Evolutionary conservation across 2,797 vertebrate genomes (phyloP), one percentile per base, ranked within the genome.

Genomic region (Lemur catta): DNA sequence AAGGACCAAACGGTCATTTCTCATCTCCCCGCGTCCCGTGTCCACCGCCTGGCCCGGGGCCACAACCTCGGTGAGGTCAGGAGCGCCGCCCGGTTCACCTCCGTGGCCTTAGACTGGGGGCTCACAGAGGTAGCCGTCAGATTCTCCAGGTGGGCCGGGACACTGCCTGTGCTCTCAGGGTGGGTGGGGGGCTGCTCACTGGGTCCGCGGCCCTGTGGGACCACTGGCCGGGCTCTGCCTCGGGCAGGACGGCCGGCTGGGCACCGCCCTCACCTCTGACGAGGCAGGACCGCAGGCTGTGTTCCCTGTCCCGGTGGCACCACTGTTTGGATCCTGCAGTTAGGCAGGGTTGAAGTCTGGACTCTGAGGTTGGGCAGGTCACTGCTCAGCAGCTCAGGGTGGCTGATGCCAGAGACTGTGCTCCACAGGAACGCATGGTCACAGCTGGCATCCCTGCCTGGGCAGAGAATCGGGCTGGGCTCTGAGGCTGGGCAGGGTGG

Each of bases 131-230:
- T 38, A 35, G 43, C 41, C 6, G 1, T 61, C 18, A 3, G 38
- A 30, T 15, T 41, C 24, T 35, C 24, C 8, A 5, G 0, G 0
- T 85, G 35, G 15, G 7, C 33, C 4, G 33, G 4, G 8, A 22
- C 0, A 7, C 69, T 11, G 28, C 13, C 85, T n/a, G 11, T 18
- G 41, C 43, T 26, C 33, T 33, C 24, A 74, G 33, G 55, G 7
- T 2, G 7, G 4, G 6, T 28, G 41, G 11, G 41, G 11, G 74
- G 22, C 30, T 61, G 55, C 57, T 14, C 22, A 18, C 4, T 20
- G 35, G 12, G 28, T 57, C 28, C 55, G 7, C 2, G 4, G 4
- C 14, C 35, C 35, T 14, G 17, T 14, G 52, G 5, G 35, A 6
- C 28, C 2, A 26, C 6, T 3, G 17, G 33, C 30, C 57, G 8